Conservation (phyloP, 2,888 invertebrate genomes). For the Ectemnius lituratus region DNA sequence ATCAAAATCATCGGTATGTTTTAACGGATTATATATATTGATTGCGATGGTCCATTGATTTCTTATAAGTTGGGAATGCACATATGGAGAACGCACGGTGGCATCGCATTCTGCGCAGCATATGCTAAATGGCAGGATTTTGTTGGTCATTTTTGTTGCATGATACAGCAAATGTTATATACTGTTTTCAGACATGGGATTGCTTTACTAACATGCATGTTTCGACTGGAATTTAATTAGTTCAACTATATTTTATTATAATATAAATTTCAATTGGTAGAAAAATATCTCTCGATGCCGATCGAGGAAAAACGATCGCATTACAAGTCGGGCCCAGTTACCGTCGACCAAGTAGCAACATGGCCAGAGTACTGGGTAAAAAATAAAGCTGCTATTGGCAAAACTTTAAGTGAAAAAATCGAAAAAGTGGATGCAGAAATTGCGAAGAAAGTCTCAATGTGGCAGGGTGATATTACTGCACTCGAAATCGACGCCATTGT, state of each 20-base stretch:
- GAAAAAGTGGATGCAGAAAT: constrained; percentile 70
- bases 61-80: too few relatives aligned
- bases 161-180: not conserved
- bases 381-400: constrained; percentile 73
- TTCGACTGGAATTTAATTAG: not conserved
- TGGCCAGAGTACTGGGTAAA: constrained; percentile 80
- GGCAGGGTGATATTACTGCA: constrained; percentile 89
- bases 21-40: too few relatives aligned
- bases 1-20: too few relatives aligned
- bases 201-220: not conserved
- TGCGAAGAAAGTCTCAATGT: constrained; percentile 83
- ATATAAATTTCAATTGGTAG: constrained; percentile 51
- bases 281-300: constrained; percentile 79
- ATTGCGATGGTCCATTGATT: too few relatives aligned
- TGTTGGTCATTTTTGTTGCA: not conserved
- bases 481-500: constrained; percentile 93
- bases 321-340: constrained; percentile 78
- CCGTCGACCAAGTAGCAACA: constrained; percentile 79
- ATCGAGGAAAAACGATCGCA: constrained; percentile 80
- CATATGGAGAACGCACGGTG: too few relatives aligned
- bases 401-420: constrained; percentile 47
- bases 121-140: too few relatives aligned
- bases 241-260: not conserved
- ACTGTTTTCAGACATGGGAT: not conserved
- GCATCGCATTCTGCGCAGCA: too few relatives aligned